Evolutionary conservation across 2,888 invertebrate species (phyloP).

Genomic region (Eilema caniola): DNA sequence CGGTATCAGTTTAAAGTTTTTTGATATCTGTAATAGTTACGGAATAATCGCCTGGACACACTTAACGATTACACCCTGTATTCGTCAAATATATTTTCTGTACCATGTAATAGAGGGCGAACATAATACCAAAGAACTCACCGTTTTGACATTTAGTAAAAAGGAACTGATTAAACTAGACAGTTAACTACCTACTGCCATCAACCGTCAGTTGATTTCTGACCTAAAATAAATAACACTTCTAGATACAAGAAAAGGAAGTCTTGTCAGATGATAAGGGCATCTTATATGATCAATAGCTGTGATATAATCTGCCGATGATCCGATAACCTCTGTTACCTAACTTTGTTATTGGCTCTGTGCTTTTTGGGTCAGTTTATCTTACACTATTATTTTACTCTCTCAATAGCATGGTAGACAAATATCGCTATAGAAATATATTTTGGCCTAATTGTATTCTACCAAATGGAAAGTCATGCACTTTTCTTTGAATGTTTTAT

Average conservation of each 20-base stretch:
- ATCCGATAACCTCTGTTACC: constrained; percentile 7
- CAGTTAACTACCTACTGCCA: background rate
- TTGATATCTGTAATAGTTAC: too few relatives aligned
- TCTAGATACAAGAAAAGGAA: background rate
- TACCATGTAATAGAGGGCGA: too few relatives aligned
- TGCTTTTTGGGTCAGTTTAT: constrained; percentile 1
- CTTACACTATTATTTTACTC: background rate
- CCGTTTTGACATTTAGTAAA: background rate
- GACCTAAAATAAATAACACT: background rate
- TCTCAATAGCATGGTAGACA: background rate
- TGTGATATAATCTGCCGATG: constrained; percentile 2
- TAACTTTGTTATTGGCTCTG: background rate
- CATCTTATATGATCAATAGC: constrained; percentile 8
- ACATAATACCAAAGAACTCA: background rate
- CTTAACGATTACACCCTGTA: too few relatives aligned
- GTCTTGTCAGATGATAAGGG: constrained; percentile 8
- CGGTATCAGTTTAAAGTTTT: too few relatives aligned
- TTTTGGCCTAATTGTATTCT: too few relatives aligned
- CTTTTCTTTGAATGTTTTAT: too few relatives aligned
- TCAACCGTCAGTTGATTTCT: background rate
- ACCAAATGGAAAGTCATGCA: too few relatives aligned
- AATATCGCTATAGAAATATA: background rate
- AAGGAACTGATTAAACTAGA: background rate
- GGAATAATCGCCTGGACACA: too few relatives aligned
- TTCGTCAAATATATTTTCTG: too few relatives aligned